phyloP scores from a whole-genome alignment of 2,888 invertebrate species.

The Campoletis raptor region DNA sequence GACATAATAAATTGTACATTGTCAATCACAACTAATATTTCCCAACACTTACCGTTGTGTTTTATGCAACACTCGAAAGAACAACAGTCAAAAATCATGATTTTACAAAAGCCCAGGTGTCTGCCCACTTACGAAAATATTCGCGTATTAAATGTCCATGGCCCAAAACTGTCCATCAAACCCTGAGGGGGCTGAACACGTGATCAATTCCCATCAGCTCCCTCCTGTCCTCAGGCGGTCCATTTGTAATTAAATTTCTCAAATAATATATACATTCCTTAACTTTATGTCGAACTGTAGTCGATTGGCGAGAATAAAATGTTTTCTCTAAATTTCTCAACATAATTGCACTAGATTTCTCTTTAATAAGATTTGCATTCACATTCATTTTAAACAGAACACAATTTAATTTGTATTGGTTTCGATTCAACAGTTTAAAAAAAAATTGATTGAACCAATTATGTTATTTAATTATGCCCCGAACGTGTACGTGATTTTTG shows the following conservation, averaged over 20 bases:
- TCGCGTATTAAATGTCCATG: constrained; percentile 72
- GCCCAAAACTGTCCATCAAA: constrained; percentile 76
- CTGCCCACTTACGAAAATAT: constrained; percentile 70
- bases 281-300: not conserved
- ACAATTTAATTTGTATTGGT: not conserved
- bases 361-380: constrained; percentile 1
- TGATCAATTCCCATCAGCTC: constrained; percentile 57
- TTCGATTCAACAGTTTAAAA: not conserved
- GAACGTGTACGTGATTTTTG: not conserved
- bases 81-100: constrained; percentile 8
- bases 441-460: not conserved
- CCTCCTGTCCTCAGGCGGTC: constrained; percentile 57
- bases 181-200: constrained; percentile 57
- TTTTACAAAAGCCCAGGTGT: constrained; percentile 31
- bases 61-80: not conserved
- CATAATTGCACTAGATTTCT: not conserved
- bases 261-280: not conserved
- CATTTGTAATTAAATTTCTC: constrained; percentile 56
- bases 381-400: not conserved
- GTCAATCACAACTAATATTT: constrained; percentile 4
- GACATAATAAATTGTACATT: not conserved
- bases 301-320: not conserved
- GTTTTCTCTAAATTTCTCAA: not conserved
- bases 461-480: not conserved
- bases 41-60: not conserved